A percentile compares a stretch with the other conserved stretches of the same genome.
Conservation (phyloP, 2,113 vertebrate genomes). For the Labeo rohita region DNA sequence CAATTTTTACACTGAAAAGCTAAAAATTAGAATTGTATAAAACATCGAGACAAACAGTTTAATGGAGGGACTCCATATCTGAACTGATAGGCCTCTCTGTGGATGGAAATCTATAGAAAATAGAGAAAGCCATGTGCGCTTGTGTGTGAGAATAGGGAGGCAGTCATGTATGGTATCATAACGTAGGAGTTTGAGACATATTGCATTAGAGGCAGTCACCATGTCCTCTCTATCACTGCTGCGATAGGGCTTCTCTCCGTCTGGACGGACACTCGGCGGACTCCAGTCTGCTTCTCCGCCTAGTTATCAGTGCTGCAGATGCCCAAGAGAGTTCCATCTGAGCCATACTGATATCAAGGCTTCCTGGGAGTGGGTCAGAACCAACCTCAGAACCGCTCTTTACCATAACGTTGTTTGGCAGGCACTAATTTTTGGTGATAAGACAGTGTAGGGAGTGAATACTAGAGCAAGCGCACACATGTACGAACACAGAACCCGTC, state of each 20-base stretch:
- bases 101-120: conserved; percentile 23
- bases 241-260: conserved; percentile 39
- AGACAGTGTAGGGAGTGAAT: neutral
- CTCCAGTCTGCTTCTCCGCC: conserved; percentile 36
- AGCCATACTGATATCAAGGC: conserved; percentile 38
- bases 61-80: neutral
- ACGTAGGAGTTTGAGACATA: conserved; percentile 45
- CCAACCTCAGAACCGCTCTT: conserved; percentile 7
- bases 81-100: neutral
- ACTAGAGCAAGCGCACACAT: neutral
- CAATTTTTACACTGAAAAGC: neutral
- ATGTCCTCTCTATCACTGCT: conserved; percentile 28
- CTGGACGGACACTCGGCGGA: neutral
- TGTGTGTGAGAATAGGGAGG: conserved; percentile 57
- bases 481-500: neutral
- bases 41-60: neutral
- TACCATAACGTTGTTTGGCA: conserved; percentile 5
- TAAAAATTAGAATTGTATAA: neutral
- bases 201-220: conserved; percentile 47
- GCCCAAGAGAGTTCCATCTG: conserved; percentile 38
- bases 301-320: conserved; percentile 39
- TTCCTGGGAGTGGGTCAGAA: conserved; percentile 50
- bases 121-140: conserved; percentile 9
- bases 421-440: conserved; percentile 33
- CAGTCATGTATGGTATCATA: conserved; percentile 57